phyloP scores from a whole-genome alignment of 92 coral and sea anemone species.

The Isaurus tuberculatus region DNA sequence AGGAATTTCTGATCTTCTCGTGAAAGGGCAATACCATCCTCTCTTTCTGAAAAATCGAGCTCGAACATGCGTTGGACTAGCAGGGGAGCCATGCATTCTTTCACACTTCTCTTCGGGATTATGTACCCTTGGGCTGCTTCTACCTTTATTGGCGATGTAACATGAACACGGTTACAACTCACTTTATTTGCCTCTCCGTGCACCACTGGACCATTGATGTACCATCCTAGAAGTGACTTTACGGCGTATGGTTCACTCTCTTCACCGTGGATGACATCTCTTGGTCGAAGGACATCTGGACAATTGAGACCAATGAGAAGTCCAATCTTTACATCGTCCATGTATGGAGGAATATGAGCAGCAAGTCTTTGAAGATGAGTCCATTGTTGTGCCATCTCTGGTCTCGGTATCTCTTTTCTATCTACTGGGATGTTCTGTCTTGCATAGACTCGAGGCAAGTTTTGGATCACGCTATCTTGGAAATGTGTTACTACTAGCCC shows the following conservation, averaged over 20 bases:
- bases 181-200: slow-evolving; percentile 6
- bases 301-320: slow-evolving; percentile 62
- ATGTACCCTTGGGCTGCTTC: slow-evolving; percentile 34
- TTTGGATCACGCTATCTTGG: neutral
- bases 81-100: slow-evolving; percentile 46
- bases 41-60: slow-evolving; percentile 62
- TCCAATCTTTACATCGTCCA: slow-evolving; percentile 65
- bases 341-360: slow-evolving; percentile 59
- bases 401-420: slow-evolving; percentile 58
- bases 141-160: neutral
- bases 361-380: slow-evolving; percentile 55
- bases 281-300: slow-evolving; percentile 60
- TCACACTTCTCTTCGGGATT: slow-evolving; percentile 47
- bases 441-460: slow-evolving; percentile 42
- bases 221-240: slow-evolving; percentile 64
- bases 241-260: slow-evolving; percentile 65
- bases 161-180: slow-evolving; percentile 54
- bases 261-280: slow-evolving; percentile 56
- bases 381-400: slow-evolving; percentile 45
- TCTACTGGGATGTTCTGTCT: slow-evolving; percentile 66
- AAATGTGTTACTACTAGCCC: slow-evolving; percentile 47
- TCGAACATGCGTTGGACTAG: slow-evolving; percentile 58
- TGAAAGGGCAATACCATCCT: slow-evolving; percentile 49
- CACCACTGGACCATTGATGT: slow-evolving; percentile 54
- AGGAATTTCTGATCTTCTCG: slow-evolving; percentile 60